Percentiles rank a stretch among this genome's conserved stretches.
These are phyloP conservation scores for Podabrus alpinus DNA, from an alignment of 2,888 invertebrate species.

Conservation along the genomic window DNA sequence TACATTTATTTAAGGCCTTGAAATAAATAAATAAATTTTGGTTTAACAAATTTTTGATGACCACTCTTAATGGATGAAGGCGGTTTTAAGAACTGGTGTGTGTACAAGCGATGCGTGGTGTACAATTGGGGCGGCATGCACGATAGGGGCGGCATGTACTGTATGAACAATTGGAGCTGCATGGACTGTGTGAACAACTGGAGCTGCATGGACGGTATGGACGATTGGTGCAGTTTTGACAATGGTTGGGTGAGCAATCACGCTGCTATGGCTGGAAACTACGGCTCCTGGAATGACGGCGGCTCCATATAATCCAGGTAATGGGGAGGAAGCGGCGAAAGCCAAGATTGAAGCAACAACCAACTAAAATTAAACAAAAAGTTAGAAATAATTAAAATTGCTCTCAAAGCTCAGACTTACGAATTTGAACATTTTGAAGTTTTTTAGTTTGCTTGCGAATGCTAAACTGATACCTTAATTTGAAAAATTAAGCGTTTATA, in stretches of 20 bases:
- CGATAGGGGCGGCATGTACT: slow-evolving; percentile 39
- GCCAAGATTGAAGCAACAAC: slow-evolving; percentile 59
- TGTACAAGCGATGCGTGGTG: slow-evolving; percentile 40
- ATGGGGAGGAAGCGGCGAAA: slow-evolving; percentile 50
- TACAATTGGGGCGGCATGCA: slow-evolving; percentile 41
- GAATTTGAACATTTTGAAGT: slow-evolving; percentile 44
- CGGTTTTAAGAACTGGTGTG: slow-evolving; percentile 41
- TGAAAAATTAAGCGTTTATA: slow-evolving; percentile 10
- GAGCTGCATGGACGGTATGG: slow-evolving; percentile 39
- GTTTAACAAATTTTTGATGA: not conserved
- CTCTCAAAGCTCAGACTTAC: slow-evolving; percentile 34
- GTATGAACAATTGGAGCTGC: slow-evolving; percentile 39
- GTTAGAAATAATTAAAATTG: not conserved
- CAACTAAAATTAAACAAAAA: slow-evolving; percentile 50
- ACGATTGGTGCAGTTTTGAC: slow-evolving; percentile 37
- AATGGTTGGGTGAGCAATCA: slow-evolving; percentile 35
- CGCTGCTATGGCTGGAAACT: slow-evolving; percentile 46
- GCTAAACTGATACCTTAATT: slow-evolving; percentile 9
- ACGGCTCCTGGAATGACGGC: slow-evolving; percentile 36
- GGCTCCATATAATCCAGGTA: slow-evolving; percentile 19
- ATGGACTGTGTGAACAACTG: slow-evolving; percentile 43
- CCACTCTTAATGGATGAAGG: slow-evolving; percentile 29
- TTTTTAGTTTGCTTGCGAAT: slow-evolving; percentile 3
- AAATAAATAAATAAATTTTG: slow-evolving; percentile 5
- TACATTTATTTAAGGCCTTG: slow-evolving; percentile 20